Evolutionary conservation across 2,888 invertebrate species (phyloP).

Genomic region (Epicampocera succincta): DNA sequence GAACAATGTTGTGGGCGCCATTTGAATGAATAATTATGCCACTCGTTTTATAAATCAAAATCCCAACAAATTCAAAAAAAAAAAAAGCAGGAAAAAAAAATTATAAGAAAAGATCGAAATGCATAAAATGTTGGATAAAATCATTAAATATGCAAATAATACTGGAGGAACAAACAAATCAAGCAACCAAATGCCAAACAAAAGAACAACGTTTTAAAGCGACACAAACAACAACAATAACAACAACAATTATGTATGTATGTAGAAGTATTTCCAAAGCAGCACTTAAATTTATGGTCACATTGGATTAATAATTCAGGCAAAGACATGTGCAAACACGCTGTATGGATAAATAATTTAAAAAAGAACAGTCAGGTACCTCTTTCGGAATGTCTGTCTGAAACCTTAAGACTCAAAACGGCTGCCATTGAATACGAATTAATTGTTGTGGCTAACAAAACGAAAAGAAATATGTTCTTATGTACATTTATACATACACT

Average conservation of each 20-base stretch:
- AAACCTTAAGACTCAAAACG: slow-evolving; percentile 19
- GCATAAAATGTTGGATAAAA: slow-evolving; percentile 56
- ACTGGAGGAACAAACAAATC: slow-evolving; percentile 20
- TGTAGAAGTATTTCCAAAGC: slow-evolving; percentile 30
- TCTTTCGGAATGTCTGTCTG: slow-evolving; percentile 28
- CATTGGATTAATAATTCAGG: slow-evolving; percentile 66
- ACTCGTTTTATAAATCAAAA: slow-evolving; percentile 66
- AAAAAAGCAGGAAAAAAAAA: slow-evolving; percentile 1
- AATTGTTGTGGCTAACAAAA: slow-evolving; percentile 17
- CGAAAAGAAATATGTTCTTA: no score
- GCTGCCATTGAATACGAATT: slow-evolving; percentile 38
- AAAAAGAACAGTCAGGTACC: slow-evolving; percentile 56
- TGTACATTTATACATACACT: no score
- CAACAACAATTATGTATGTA: not conserved
- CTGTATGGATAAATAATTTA: slow-evolving; percentile 61
- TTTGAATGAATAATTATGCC: slow-evolving; percentile 70
- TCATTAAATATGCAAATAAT: slow-evolving; percentile 65
- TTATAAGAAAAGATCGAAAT: slow-evolving; percentile 46
- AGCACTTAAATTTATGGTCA: slow-evolving; percentile 63
- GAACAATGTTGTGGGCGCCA: slow-evolving; percentile 71
- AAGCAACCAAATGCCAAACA: slow-evolving; percentile 40
- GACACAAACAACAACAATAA: slow-evolving; percentile 29
- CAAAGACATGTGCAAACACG: slow-evolving; percentile 65
- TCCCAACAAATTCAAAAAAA: slow-evolving; percentile 28
- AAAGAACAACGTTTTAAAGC: slow-evolving; percentile 39